Percentiles rank a stretch among this genome's conserved stretches.
These are phyloP conservation scores for Yponomeuta cagnagella DNA, from an alignment of 2,888 invertebrate species.

Conservation along the genomic window DNA sequence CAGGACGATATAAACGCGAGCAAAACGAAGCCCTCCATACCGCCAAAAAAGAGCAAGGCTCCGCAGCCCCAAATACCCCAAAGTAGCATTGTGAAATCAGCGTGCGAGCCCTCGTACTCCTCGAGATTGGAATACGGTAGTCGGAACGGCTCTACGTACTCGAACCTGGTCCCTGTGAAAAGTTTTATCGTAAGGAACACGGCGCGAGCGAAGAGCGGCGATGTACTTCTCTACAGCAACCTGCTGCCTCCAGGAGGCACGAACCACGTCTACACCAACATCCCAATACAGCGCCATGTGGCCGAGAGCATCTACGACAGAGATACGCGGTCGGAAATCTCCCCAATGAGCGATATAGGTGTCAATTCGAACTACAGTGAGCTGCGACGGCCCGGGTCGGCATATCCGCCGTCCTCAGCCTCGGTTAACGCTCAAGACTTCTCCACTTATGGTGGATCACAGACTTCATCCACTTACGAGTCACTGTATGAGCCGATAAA, in stretches of 20 bases:
- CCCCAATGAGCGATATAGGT: conserved; percentile 64
- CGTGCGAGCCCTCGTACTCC: conserved; percentile 85
- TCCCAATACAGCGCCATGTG: conserved; percentile 65
- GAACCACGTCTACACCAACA: conserved; percentile 67
- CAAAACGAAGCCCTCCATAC: conserved; percentile 66
- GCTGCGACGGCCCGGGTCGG: conserved; percentile 74
- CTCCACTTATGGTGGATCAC: conserved; percentile 73
- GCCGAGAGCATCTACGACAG: conserved; percentile 71
- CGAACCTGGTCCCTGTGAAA: conserved; percentile 69
- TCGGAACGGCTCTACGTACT: conserved; percentile 66
- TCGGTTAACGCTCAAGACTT: conserved; percentile 72
- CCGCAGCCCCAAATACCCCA: conserved; percentile 81
- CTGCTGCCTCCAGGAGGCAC: conserved; percentile 67
- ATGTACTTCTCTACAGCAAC: conserved; percentile 66
- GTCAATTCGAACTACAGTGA: conserved; percentile 80
- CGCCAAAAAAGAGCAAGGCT: conserved; percentile 66
- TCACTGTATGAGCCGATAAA: conserved; percentile 80
- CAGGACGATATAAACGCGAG: conserved; percentile 68
- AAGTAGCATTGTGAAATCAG: conserved; percentile 83
- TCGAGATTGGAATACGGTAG: conserved; percentile 78
- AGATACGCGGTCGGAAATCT: conserved; percentile 61
- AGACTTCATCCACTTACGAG: conserved; percentile 80
- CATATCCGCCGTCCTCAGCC: conserved; percentile 69
- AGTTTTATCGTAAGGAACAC: conserved; percentile 68
- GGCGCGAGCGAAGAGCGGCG: conserved; percentile 55